Evolutionary conservation across 2,888 invertebrate genomes (phyloP).

Genomic region (Xanthorhoe spadicearia): DNA sequence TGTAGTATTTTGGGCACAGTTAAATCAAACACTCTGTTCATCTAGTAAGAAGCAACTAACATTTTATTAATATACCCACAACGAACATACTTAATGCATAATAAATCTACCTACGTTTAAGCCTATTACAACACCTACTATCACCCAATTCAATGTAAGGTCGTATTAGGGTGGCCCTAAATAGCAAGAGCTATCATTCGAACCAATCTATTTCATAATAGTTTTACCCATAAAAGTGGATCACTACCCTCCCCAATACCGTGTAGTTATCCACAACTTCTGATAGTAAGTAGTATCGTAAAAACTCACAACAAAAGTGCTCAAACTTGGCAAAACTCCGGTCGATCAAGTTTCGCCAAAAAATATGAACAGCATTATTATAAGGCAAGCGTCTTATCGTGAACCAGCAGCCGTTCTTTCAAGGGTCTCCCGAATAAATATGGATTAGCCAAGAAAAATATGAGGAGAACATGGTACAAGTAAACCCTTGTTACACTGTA

Average conservation of each 20-base stretch:
- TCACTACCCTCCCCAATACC: constrained; percentile 27
- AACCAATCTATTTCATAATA: constrained; percentile 34
- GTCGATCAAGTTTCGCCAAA: constrained; percentile 49
- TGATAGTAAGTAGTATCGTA: constrained; percentile 30
- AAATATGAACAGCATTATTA: constrained; percentile 67
- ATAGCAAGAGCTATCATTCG: not conserved
- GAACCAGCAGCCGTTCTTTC: constrained; percentile 61
- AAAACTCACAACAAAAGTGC: constrained; percentile 30
- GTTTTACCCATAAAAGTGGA: constrained; percentile 39
- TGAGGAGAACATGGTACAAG: constrained; percentile 58
- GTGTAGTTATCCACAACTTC: constrained; percentile 36
- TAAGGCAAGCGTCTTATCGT: constrained; percentile 62
- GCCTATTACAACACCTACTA: not conserved
- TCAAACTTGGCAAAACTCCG: constrained; percentile 28
- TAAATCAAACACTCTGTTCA: too few species aligned
- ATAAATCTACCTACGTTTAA: too few species aligned
- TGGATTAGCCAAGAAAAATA: constrained; percentile 76
- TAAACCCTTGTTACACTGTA: constrained; percentile 55
- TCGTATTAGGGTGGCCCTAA: not conserved
- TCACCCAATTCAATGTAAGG: not conserved
- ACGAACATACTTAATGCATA: too few species aligned
- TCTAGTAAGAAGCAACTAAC: too few species aligned
- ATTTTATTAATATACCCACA: too few species aligned
- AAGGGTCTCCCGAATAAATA: constrained; percentile 78
- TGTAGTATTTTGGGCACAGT: too few species aligned